Base-by-base conservation (phyloP, 2,888 invertebrate species). In the Drosophila aldrichi region DNA sequence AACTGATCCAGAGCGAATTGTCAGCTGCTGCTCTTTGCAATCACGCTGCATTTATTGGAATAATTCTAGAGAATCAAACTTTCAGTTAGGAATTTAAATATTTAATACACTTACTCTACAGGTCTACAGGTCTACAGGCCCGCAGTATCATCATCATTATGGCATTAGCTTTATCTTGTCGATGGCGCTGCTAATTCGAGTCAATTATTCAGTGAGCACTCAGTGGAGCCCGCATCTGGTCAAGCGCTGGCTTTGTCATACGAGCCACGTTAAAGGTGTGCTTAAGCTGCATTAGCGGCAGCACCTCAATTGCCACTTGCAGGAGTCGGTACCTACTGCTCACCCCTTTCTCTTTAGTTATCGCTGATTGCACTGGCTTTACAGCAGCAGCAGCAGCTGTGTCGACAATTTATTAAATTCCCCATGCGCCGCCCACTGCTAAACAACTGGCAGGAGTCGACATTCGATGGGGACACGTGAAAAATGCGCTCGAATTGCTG, bases 1-100 rank as follows among this genome's bases (percentile, higher is more conserved):
- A 67, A 57, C 60, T 79, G 74, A 82, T 77, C 69, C 70, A 18
- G 49, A 16, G 67, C 65, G 67, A 57, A 56, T 62, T 77, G 52
- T 25, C 46, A 55, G 25, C 44, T 49, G 55, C 59, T 61, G 76
- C 12, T 59, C 38, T 10, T 29, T 29, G 36, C 20, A 43, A 56
- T 43, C 44, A 49, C 6, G 22, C 25, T 59, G 41, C 58, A 55
- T 51, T 64, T 64, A 59, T 64, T 73, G 59, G 58, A 75, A 66
- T 66, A 52, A 22, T 57, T 57, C 10, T 32, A 2, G 20, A 18
- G 14, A 54, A 65, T 57, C 22, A 56, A n/a, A 29, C 12, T 18
- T 48, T 32, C 7, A 18, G 32, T 12, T 18, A 0, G 10, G 18
- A 32, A 18, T 32, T 49, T 29, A 48, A 46, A 12, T n/a, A 0